These are phyloP conservation scores for Procapra przewalskii DNA, from an alignment of 2,113 vertebrate species.

Conservation along the genomic window DNA sequence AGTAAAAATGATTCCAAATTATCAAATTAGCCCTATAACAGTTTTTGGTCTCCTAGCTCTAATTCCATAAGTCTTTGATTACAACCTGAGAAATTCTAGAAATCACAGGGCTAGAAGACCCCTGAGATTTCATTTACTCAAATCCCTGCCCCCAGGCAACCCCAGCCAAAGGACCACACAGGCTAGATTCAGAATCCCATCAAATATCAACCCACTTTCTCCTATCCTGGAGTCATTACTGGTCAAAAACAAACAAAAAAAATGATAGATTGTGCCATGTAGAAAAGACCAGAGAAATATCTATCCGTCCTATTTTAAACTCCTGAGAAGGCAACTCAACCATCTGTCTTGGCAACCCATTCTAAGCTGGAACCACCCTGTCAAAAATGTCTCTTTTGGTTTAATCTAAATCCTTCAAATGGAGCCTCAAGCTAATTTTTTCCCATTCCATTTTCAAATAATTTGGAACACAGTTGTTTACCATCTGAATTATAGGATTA, in stretches of 20 bases:
- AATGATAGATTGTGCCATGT: not conserved
- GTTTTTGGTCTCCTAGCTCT: not conserved
- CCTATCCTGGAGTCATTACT: not conserved
- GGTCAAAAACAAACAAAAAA: not conserved
- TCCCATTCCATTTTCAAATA: conserved; percentile 47
- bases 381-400: conserved; percentile 31
- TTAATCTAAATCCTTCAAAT: conserved; percentile 33
- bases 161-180: not conserved
- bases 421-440: conserved; percentile 25
- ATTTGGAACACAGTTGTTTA: conserved; percentile 20
- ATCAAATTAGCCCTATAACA: not conserved
- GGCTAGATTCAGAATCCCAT: not conserved
- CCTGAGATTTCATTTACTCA: not conserved
- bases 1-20: not conserved
- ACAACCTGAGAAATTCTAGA: not conserved
- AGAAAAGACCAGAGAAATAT: conserved; percentile 37
- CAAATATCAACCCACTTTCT: not conserved
- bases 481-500: conserved; percentile 15
- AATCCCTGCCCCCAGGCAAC: not conserved
- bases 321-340: conserved; percentile 48
- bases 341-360: conserved; percentile 54
- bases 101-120: not conserved
- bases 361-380: not conserved
- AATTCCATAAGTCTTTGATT: not conserved
- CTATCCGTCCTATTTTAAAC: conserved; percentile 39